A percentile compares a stretch with the other conserved stretches of the same genome.
phyloP scores from a whole-genome alignment of 1,140 invertebrate species.

The Stratiolaelaps scimitus region DNA sequence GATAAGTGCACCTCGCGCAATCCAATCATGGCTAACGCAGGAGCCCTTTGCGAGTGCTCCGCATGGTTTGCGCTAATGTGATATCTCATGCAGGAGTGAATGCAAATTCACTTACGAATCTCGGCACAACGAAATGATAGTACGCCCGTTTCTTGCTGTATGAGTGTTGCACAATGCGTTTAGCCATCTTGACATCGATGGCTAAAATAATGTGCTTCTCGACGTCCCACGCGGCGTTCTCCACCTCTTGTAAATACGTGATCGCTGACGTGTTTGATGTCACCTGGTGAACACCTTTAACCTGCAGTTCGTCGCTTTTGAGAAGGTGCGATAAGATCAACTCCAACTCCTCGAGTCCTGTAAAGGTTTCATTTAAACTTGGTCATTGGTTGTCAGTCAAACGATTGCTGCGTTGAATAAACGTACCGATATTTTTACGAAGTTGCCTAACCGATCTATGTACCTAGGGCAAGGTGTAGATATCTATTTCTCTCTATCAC shows the following conservation, averaged over 20 bases:
- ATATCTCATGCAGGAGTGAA: no score
- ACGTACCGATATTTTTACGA: no score
- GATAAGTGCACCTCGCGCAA: no score
- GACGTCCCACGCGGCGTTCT: slow-evolving; percentile 24
- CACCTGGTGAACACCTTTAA: slow-evolving; percentile 19
- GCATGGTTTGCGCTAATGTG: no score
- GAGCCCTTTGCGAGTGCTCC: no score
- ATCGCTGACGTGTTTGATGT: slow-evolving; percentile 7
- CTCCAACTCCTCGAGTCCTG: slow-evolving; percentile 20
- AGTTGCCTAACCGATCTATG: no score
- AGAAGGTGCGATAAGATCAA: slow-evolving; percentile 1
- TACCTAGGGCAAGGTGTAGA: no score
- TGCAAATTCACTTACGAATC: slow-evolving; percentile 15
- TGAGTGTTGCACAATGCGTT: not conserved
- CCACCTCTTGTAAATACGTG: slow-evolving; percentile 9
- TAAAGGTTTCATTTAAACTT: no score
- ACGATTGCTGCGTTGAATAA: no score
- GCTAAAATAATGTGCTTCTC: slow-evolving; percentile 19
- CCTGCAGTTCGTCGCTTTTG: not conserved
- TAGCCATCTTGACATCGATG: slow-evolving; percentile 24
- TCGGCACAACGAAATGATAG: slow-evolving; percentile 21
- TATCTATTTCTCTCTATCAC: no score
- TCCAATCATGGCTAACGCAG: no score
- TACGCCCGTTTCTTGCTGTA: slow-evolving; percentile 22
- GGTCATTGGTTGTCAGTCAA: no score